These are phyloP conservation scores for Furcula furcula DNA, from an alignment of 2,888 invertebrate genomes.

Conservation along the genomic window DNA sequence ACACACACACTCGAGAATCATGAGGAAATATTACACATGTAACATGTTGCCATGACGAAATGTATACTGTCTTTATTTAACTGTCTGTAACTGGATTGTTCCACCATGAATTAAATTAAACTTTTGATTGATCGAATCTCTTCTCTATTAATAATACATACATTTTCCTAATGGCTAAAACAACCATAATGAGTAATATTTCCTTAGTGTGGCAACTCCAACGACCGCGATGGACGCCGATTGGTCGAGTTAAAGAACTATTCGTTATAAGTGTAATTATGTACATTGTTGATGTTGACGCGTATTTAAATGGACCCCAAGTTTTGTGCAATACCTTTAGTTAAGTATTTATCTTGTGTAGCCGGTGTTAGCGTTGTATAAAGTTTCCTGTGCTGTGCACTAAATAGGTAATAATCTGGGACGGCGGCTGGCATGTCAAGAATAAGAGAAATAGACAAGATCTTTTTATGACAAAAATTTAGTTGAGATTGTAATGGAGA, in stretches of 20 bases:
- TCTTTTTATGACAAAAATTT: too few relatives aligned
- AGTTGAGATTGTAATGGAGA: too few relatives aligned
- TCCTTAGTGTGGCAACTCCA: slow-evolving; percentile 23
- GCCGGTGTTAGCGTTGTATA: slow-evolving; percentile 69
- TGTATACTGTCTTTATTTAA: too few relatives aligned
- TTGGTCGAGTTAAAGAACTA: slow-evolving; percentile 14
- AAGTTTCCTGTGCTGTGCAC: slow-evolving; percentile 42
- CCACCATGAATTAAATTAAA: too few relatives aligned
- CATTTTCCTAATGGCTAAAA: too few relatives aligned
- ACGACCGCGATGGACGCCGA: slow-evolving; percentile 6
- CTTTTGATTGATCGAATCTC: too few relatives aligned
- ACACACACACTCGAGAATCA: slow-evolving; percentile 5
- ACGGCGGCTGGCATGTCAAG: too few relatives aligned
- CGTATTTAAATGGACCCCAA: slow-evolving; percentile 53
- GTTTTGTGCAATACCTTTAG: slow-evolving; percentile 79
- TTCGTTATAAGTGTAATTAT: slow-evolving; percentile 65
- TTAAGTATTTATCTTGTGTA: slow-evolving; percentile 79
- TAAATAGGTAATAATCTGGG: slow-evolving; percentile 8
- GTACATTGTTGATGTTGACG: slow-evolving; percentile 63
- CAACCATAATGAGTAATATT: not conserved
- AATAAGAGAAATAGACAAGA: too few relatives aligned
- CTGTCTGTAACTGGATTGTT: too few relatives aligned
- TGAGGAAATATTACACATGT: not conserved
- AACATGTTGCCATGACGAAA: too few relatives aligned
- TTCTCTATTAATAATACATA: too few relatives aligned